Evolutionary conservation across 2,888 invertebrate genomes (phyloP).

Genomic region (Apodemia zela): DNA sequence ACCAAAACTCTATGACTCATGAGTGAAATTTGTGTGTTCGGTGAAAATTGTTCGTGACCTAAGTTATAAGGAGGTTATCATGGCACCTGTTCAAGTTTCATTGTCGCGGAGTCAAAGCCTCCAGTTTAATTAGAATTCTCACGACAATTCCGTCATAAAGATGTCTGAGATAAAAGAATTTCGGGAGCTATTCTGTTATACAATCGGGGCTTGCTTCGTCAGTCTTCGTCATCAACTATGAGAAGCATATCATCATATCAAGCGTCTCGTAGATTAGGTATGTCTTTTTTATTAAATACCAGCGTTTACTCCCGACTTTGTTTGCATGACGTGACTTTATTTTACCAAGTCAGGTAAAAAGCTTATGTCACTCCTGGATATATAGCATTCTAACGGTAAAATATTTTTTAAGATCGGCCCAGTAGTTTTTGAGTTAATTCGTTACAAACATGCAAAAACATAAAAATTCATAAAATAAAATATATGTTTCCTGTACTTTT

Average conservation of each 20-base stretch:
- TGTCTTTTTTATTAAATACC: too few species aligned
- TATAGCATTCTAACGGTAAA: too few species aligned
- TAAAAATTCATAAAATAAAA: too few species aligned
- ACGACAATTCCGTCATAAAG: slow-evolving; percentile 61
- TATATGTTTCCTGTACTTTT: too few species aligned
- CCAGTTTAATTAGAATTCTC: slow-evolving; percentile 68
- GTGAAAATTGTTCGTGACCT: slow-evolving; percentile 24
- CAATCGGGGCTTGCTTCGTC: not conserved
- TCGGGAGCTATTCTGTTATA: slow-evolving; percentile 16
- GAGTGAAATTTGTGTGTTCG: slow-evolving; percentile 10
- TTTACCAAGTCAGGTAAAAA: too few species aligned
- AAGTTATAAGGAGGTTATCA: slow-evolving; percentile 29
- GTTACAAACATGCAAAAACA: too few species aligned
- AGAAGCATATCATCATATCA: not conserved
- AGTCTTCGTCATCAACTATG: not conserved
- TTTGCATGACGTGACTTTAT: too few species aligned
- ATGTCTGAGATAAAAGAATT: slow-evolving; percentile 59
- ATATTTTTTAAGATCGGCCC: too few species aligned
- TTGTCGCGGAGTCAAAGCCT: slow-evolving; percentile 47
- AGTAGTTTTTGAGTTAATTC: too few species aligned
- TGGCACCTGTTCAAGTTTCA: slow-evolving; percentile 28
- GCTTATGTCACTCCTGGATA: too few species aligned
- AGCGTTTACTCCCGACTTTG: too few species aligned
- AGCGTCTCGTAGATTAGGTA: too few species aligned
- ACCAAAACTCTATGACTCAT: not conserved